A percentile compares a stretch with the other conserved stretches of the same genome.
Conservation (phyloP, 1,140 invertebrate genomes). For the Fopius arisanus region DNA sequence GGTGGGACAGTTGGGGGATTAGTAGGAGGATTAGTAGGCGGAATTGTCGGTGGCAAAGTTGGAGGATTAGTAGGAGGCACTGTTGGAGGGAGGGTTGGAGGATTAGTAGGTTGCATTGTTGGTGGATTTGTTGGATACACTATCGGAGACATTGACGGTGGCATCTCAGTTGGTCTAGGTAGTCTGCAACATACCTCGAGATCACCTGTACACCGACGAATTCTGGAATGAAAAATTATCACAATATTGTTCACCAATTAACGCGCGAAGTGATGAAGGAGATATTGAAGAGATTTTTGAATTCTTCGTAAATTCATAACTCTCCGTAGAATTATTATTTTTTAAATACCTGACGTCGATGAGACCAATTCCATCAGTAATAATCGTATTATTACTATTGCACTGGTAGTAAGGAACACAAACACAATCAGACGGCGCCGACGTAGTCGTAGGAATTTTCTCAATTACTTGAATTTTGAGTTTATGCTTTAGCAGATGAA, state of each 20-base stretch:
- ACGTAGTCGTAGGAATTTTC: constrained; percentile 29
- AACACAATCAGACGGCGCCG: constrained; percentile 44
- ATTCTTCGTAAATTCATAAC: neutral
- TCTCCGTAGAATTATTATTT: neutral
- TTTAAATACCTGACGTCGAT: constrained; percentile 64
- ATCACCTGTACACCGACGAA: constrained; percentile 46
- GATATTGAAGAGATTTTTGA: neutral
- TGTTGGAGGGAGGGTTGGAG: constrained; percentile 32
- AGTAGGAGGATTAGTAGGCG: constrained; percentile 28
- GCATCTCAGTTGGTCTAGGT: constrained; percentile 20
- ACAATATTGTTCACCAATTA: too few relatives aligned
- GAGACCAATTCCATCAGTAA: constrained; percentile 63
- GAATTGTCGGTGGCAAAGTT: constrained; percentile 28
- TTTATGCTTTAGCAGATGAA: constrained; percentile 50
- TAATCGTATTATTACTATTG: constrained; percentile 60
- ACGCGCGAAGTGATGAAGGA: too few relatives aligned
- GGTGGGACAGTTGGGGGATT: constrained; percentile 27
- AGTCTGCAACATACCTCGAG: constrained; percentile 53
- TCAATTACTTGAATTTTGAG: constrained; percentile 40
- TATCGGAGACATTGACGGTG: constrained; percentile 11
- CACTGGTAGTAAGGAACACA: constrained; percentile 69
- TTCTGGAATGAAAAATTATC: too few relatives aligned
- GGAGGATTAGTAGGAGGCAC: constrained; percentile 21
- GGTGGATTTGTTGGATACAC: constrained; percentile 29
- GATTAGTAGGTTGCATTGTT: constrained; percentile 16